Base-by-base conservation (phyloP, 2,797 vertebrate species). In the Poecilia velifera region DNA sequence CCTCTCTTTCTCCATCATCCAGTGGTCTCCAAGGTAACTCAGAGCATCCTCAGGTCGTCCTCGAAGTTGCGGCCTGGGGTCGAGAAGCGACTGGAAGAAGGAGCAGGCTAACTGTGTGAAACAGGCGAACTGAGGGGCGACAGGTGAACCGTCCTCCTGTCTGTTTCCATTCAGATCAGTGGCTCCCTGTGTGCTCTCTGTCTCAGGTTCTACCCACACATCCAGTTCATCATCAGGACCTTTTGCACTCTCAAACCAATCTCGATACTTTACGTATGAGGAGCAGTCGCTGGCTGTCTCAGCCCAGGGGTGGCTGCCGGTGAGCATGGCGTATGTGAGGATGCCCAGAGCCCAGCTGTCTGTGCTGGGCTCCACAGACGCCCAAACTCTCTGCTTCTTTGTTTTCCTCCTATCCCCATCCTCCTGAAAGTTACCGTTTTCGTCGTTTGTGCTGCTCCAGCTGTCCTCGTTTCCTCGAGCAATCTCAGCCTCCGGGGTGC, bases 281-380 rank as follows among this genome's bases (percentile, higher is more conserved):
- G 85, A 88, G 91, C 98, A 97, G 2, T 95, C 83, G 0, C 91
- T 91, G 85, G 95, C 71, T 0, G 96, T 98, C 88, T 97, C 96
- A 25, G 97, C 95, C 98, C 97, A 98, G 28, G 98, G 98, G 78
- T 97, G 97, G 73, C 95, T 96, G 71, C 98, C 98, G 0, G 97
- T 98, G 79, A 99, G 95, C 78, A 98, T 94, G 86, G 97, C 97
- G 76, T 98, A 99, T 5, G 97, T 95, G 80, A 99, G 91, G 77
- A 98, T 96, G 0, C 98, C 98, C 0, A 99, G 94, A 0, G 97
- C 97, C 98, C 98, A 99, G 84, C 96, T 96, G 0, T 99, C 98
- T 46, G 97, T 92, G 82, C 96, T 95, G 3, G 96, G 86, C 77
- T 98, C 97, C 0, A 98, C 97, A 28, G 96, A 94, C 39, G 93